Evolutionary conservation across 1,140 invertebrate genomes (phyloP).

Genomic region (Teleogryllus occipitalis): DNA sequence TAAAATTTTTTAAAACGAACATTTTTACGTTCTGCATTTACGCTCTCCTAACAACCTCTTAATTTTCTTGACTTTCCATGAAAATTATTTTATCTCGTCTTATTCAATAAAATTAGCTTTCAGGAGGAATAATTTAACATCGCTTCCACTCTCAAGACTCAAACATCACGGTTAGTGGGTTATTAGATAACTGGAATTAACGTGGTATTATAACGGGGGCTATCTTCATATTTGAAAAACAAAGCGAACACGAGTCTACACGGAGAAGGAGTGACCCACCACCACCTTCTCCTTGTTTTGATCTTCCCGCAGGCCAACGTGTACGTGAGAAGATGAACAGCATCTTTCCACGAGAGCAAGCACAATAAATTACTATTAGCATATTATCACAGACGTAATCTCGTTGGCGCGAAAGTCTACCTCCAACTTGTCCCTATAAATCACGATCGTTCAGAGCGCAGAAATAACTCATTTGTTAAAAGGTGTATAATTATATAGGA

Average conservation of each 20-base stretch:
- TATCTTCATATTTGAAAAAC: neutral
- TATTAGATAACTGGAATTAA: no score
- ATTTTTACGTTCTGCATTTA: no score
- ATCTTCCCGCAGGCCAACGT: neutral
- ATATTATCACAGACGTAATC: slow-evolving; percentile 22
- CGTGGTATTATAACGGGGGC: no score
- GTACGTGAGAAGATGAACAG: slow-evolving; percentile 12
- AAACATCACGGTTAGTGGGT: no score
- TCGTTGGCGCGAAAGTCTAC: slow-evolving; percentile 17
- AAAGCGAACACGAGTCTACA: neutral
- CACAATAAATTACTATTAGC: slow-evolving; percentile 21
- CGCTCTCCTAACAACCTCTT: no score
- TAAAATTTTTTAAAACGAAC: no score
- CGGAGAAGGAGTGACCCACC: neutral
- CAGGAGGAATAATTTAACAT: no score
- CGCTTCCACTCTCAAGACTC: no score
- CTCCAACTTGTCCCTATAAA: slow-evolving; percentile 14
- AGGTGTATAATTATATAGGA: slow-evolving; percentile 20
- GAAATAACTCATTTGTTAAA: slow-evolving; percentile 22
- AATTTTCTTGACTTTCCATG: no score
- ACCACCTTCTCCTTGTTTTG: neutral
- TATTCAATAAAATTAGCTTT: no score
- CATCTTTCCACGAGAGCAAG: slow-evolving; percentile 15
- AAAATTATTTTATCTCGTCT: no score
- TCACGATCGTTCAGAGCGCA: slow-evolving; percentile 13